Conservation (phyloP, 2,888 invertebrate genomes). For the Drosophila glabriapex region DNA sequence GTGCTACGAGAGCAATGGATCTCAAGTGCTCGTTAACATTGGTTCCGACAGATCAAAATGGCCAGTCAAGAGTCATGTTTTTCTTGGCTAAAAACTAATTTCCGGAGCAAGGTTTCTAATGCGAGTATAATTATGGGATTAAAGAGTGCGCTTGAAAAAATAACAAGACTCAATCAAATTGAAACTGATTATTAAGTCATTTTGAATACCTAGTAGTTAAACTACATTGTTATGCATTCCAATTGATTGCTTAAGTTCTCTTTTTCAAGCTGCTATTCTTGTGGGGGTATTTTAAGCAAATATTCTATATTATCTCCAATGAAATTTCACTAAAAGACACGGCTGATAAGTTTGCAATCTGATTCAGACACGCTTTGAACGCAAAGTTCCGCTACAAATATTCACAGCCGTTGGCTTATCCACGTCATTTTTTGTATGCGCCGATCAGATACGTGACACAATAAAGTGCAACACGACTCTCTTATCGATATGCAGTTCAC, state of each 20-base stretch:
- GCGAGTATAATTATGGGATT: constrained; percentile 8
- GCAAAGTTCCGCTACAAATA: constrained; percentile 19
- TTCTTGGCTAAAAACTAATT: constrained; percentile 24
- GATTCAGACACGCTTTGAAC: constrained; percentile 20
- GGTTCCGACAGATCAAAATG: constrained; percentile 64
- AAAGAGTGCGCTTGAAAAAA: constrained; percentile 8
- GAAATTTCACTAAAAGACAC: background rate
- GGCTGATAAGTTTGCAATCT: constrained; percentile 7
- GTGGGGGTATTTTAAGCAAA: background rate
- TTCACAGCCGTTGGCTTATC: constrained; percentile 21
- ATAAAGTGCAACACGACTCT: constrained; percentile 45
- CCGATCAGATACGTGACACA: constrained; percentile 60
- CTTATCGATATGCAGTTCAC: constrained; percentile 66
- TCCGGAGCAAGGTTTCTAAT: constrained; percentile 4
- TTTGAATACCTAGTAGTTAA: background rate
- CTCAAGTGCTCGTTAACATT: constrained; percentile 60
- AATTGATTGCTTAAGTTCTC: background rate
- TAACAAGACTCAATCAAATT: constrained; percentile 15
- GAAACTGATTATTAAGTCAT: constrained; percentile 12
- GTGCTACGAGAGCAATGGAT: constrained; percentile 41
- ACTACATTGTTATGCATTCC: background rate
- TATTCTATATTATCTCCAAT: background rate
- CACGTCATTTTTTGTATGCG: constrained; percentile 20
- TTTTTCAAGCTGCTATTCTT: background rate
- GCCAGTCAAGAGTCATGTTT: constrained; percentile 29